Conservation (phyloP, 2,113 vertebrate species). For the Labeo rohita region DNA sequence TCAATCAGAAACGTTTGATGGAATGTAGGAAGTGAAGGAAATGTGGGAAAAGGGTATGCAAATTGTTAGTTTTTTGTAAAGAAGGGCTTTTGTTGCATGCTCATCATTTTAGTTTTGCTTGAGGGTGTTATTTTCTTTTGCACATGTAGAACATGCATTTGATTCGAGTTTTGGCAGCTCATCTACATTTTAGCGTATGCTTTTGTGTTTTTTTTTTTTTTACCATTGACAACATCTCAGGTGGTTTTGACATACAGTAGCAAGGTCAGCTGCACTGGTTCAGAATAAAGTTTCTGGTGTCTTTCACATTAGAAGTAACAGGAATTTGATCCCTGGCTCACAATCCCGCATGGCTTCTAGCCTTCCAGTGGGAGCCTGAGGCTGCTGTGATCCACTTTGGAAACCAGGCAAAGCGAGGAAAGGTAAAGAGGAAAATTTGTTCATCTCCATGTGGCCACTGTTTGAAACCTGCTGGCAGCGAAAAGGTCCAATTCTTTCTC, state of each 20-base stretch:
- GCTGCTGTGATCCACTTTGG: conserved; percentile 26
- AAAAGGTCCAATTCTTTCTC: neutral
- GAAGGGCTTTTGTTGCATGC: neutral
- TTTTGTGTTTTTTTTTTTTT: neutral
- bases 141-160: neutral
- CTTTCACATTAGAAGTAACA: conserved; percentile 13
- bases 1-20: conserved; percentile 45
- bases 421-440: conserved; percentile 41
- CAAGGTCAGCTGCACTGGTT: conserved; percentile 15
- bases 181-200: neutral
- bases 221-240: neutral
- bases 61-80: neutral
- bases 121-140: neutral
- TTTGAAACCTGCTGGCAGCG: conserved; percentile 27
- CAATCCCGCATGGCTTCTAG: conserved; percentile 25
- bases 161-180: neutral
- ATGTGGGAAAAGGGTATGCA: neutral
- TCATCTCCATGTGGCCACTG: conserved; percentile 34
- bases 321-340: conserved; percentile 29
- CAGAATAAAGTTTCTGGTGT: conserved; percentile 25
- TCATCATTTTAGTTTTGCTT: neutral
- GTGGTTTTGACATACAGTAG: conserved; percentile 4
- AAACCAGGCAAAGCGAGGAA: conserved; percentile 35
- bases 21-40: conserved; percentile 34
- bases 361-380: conserved; percentile 27